Percentiles rank a stretch among this genome's conserved stretches.
Conservation (phyloP, 2,113 vertebrate species). For the Erpornis zantholeuca region DNA sequence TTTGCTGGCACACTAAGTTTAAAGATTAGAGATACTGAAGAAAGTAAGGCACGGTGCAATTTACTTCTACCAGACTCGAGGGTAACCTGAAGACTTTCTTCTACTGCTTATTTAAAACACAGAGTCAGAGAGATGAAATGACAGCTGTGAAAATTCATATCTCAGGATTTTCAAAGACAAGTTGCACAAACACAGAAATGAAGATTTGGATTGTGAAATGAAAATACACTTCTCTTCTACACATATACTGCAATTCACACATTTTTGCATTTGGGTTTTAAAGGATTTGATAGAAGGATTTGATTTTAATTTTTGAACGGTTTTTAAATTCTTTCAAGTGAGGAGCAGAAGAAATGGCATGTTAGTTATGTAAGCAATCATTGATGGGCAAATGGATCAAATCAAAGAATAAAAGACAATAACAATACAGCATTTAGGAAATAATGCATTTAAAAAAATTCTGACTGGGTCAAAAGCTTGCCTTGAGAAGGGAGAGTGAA, state of each 20-base stretch:
- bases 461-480: not conserved
- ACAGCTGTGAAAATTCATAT: not conserved
- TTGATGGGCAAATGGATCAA: not conserved
- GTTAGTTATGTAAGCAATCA: not conserved
- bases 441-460: not conserved
- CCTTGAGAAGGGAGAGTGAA: not conserved
- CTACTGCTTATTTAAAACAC: not conserved
- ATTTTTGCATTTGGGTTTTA: not conserved
- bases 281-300: not conserved
- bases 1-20: not conserved
- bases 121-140: not conserved
- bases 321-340: not conserved
- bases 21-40: not conserved
- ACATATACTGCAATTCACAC: not conserved
- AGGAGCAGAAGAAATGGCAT: not conserved
- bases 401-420: not conserved
- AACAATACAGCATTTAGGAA: not conserved
- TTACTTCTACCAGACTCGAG: not conserved
- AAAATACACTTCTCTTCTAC: not conserved
- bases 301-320: not conserved
- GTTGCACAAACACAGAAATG: not conserved
- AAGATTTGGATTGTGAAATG: not conserved
- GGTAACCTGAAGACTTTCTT: not conserved
- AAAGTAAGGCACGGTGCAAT: not conserved
- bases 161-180: constrained; percentile 4